Evolutionary conservation across 1,140 invertebrate species (phyloP), one percentile per base, ranked within the genome.

Genomic region (Calephelis virginiensis): DNA sequence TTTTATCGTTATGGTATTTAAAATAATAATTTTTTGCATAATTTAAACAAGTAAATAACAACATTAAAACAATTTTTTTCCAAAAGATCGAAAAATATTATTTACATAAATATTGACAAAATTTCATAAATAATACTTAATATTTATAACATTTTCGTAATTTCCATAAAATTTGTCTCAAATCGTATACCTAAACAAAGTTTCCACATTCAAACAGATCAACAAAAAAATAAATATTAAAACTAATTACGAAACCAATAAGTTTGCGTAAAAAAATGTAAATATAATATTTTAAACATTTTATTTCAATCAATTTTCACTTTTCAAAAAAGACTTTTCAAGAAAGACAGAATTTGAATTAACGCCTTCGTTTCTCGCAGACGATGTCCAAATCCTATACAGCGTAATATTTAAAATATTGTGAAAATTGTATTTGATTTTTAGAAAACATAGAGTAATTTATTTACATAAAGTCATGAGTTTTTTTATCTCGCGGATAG

Each of bases 181-280:
- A 53, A 53, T 53, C 14, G 14, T 6, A 28, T 17, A 53, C 14
- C 14, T 17, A 17, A 28, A 28, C 11, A n/a, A n/a, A n/a, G n/a
- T 11, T 17, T 53, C 28, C 28, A 11, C 50, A 53, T 53, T 56
- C 53, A 56, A 6, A 56, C 53, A 56, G 17, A 7, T 56, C 53
- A 56, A 37, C 17, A 56, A 56, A 56, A 37, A 56, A 56, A 53
- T 53, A 53, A 56, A 56, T 37, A 56, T 12, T 37, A 56, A 37
- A 56, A 56, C 8, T 37, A 56, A 56, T 56, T 38, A 37, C 12
- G 37, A 56, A 56, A 56, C 53, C 7, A 56, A 53, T 17, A 53
- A 56, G 53, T 56, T 56, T 56, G 53, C 53, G 28, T 56, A 56
- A 56, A 56, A 56, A 56, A 49, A 53, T 37, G 53, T 56, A 56